Evolutionary conservation across 2,888 invertebrate species (phyloP).

Genomic region (Pristionchus entomophagus): DNA sequence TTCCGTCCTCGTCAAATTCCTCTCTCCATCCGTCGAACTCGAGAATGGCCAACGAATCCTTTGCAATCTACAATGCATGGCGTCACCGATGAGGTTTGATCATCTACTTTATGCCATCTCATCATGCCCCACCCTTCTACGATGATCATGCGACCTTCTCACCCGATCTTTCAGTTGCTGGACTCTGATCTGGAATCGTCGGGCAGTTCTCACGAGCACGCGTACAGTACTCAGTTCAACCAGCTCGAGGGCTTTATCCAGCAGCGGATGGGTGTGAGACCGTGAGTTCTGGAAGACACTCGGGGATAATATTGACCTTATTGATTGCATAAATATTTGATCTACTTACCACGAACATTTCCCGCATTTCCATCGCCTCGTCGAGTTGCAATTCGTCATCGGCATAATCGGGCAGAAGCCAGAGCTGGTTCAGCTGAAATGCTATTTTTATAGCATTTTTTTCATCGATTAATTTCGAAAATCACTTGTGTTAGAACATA

Average conservation of each 20-base stretch:
- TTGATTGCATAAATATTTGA: background rate
- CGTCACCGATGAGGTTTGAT: background rate
- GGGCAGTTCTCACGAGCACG: background rate
- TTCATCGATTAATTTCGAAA: background rate
- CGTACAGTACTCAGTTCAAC: background rate
- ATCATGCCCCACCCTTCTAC: no score
- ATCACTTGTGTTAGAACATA: background rate
- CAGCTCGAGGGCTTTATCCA: background rate
- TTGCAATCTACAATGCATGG: constrained; percentile 7
- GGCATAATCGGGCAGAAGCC: background rate
- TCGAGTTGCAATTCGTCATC: background rate
- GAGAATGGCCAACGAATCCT: background rate
- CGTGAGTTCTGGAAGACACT: background rate
- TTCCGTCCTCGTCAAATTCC: background rate
- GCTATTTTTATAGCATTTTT: background rate
- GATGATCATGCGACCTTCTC: background rate
- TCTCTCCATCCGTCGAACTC: constrained; percentile 26
- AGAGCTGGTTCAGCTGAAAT: background rate
- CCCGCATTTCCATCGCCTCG: background rate
- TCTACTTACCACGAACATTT: background rate
- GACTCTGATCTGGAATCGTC: background rate
- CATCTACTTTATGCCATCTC: no score
- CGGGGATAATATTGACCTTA: background rate
- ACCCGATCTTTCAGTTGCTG: background rate
- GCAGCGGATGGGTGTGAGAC: background rate